A percentile compares a stretch with the other conserved stretches of the same genome.
These are phyloP conservation scores for Mylabris sibirica DNA, from an alignment of 2,888 invertebrate species.

Conservation along the genomic window DNA sequence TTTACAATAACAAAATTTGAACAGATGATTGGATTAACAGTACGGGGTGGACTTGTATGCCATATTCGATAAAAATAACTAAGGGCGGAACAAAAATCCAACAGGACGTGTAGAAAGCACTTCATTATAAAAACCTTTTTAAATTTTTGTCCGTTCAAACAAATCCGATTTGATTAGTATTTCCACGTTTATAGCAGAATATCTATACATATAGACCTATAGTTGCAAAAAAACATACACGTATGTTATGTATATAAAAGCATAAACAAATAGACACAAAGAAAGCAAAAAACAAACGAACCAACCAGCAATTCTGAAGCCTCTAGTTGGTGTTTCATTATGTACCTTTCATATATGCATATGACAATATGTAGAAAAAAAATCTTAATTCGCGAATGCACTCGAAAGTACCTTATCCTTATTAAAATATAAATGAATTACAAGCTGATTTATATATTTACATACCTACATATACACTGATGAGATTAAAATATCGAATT, in stretches of 20 bases:
- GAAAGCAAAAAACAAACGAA: slow-evolving; percentile 48
- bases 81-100: slow-evolving; percentile 54
- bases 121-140: slow-evolving; percentile 59
- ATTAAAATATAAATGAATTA: slow-evolving; percentile 21
- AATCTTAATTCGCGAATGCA: slow-evolving; percentile 52
- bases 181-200: slow-evolving; percentile 42
- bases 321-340: slow-evolving; percentile 37
- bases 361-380: slow-evolving; percentile 53
- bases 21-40: slow-evolving; percentile 53
- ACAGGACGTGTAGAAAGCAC: slow-evolving; percentile 56
- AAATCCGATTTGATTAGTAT: slow-evolving; percentile 58
- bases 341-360: slow-evolving; percentile 48
- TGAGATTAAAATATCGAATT: neutral
- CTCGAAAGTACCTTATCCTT: slow-evolving; percentile 47
- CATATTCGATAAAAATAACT: slow-evolving; percentile 53
- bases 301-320: slow-evolving; percentile 33
- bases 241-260: slow-evolving; percentile 26
- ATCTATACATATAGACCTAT: neutral
- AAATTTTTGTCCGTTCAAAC: slow-evolving; percentile 56
- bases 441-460: no score
- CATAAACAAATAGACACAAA: slow-evolving; percentile 43
- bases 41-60: slow-evolving; percentile 48
- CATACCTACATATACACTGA: slow-evolving; percentile 9
- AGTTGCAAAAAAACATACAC: neutral
- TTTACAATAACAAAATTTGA: slow-evolving; percentile 54